Evolutionary conservation across 2,888 invertebrate genomes (phyloP), one percentile per base, ranked within the genome.

Genomic region (Mayetiola destructor): DNA sequence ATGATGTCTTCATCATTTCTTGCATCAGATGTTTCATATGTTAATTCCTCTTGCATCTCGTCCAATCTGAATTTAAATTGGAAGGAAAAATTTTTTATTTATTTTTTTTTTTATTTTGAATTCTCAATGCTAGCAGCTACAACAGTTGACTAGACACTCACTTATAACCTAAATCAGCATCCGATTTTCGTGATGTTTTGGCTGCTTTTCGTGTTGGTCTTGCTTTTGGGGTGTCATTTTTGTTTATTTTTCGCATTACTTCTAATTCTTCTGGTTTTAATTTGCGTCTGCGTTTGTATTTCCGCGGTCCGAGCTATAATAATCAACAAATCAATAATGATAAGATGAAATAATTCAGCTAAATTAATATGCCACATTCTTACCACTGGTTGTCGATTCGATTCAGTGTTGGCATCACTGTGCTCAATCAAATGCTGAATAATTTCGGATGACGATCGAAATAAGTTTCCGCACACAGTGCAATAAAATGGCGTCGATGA

Each of bases 351-450:
- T 16, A 16, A 52, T 29, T 29, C 2, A 29, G 2, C 12, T 12
- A n/a, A 52, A 30, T 9, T 52, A 29, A 30, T 29, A 3, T 30
- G 6, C n/a, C n/a, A n/a, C n/a, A n/a, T n/a, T 64, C 66, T 66
- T 61, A 79, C 80, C 70, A 78, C 83, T 0, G 88, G 88, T 64
- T 85, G 85, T 52, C 88, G 73, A 64, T 84, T 84, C 70, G 85
- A 75, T 1, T 88, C 88, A 0, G 89, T 89, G 67, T 89, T 89
- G 62, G 84, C 81, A 68, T 89, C 89, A 65, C 88, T 88, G 66
- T 89, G 89, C 65, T 88, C 83, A 53, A 89, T 88, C 61, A 89
- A 77, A 69, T 89, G 89, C 59, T 85, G 81, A 58, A 88, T 87
- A 23, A 89, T 72, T 64, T 88, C 88, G 16, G 79, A 78, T 2